Percentiles rank a stretch among this genome's conserved stretches.
phyloP scores from a whole-genome alignment of 2,113 vertebrate genomes.

The Scopus umbretta region DNA sequence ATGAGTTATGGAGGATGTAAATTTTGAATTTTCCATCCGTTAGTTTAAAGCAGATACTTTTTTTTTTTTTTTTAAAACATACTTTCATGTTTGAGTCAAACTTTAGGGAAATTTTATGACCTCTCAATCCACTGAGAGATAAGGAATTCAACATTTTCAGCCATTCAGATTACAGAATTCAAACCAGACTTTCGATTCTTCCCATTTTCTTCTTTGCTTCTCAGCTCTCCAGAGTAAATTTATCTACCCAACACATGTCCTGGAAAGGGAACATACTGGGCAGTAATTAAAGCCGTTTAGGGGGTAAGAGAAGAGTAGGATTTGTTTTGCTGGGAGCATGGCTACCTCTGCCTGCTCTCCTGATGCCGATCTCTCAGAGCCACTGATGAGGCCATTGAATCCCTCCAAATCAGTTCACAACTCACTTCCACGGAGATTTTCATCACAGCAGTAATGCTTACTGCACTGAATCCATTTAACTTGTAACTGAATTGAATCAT shows the following conservation, averaged over 20 bases:
- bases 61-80: not conserved
- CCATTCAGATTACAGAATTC: not conserved
- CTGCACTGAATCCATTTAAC: not conserved
- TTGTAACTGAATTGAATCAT: not conserved
- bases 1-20: not conserved
- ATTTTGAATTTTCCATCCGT: not conserved
- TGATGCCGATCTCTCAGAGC: not conserved
- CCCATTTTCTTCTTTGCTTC: not conserved
- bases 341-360: not conserved
- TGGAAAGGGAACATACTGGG: not conserved
- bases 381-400: not conserved
- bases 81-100: not conserved
- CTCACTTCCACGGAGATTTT: not conserved
- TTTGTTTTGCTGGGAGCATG: not conserved
- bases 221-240: not conserved
- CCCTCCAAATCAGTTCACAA: constrained; percentile 19
- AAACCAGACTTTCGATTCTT: not conserved
- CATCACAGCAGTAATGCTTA: not conserved
- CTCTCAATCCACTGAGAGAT: not conserved
- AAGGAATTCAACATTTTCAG: not conserved
- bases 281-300: constrained; percentile 4
- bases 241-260: not conserved
- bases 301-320: not conserved
- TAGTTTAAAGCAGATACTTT: not conserved
- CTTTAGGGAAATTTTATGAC: not conserved